These are phyloP conservation scores for Thymelicus lineola DNA, from an alignment of 2,888 invertebrate species.

Conservation along the genomic window DNA sequence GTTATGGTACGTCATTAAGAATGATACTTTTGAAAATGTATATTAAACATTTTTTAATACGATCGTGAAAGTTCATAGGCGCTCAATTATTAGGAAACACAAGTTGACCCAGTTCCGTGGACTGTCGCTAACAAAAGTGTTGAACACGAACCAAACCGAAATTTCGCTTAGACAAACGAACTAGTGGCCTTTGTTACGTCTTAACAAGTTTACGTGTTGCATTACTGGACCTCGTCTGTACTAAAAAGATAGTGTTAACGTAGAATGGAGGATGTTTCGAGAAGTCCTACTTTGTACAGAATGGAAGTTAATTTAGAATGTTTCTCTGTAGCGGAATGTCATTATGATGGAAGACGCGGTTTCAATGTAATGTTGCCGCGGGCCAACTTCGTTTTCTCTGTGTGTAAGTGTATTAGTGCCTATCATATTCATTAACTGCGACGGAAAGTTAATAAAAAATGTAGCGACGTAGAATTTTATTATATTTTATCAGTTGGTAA, in stretches of 20 bases:
- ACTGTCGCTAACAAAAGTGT: conserved; percentile 1
- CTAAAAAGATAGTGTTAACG: conserved; percentile 6
- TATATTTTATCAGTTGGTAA: too few species aligned
- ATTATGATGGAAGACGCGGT: conserved; percentile 10
- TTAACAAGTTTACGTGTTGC: conserved; percentile 12
- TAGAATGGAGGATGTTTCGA: conserved; percentile 1
- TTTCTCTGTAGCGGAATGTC: conserved; percentile 4
- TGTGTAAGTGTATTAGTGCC: neutral
- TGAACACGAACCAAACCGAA: conserved; percentile 4
- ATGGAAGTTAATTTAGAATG: conserved; percentile 20
- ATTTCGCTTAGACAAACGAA: conserved; percentile 7
- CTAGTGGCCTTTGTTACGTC: conserved; percentile 4
- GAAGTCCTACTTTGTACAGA: neutral
- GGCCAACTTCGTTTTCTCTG: conserved; percentile 5
- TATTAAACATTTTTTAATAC: neutral
- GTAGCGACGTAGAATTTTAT: too few species aligned
- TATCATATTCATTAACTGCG: neutral
- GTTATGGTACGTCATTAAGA: too few species aligned
- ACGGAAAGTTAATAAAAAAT: too few species aligned
- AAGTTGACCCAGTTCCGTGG: neutral
- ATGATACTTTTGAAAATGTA: too few species aligned
- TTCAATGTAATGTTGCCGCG: neutral
- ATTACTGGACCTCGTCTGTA: conserved; percentile 11
- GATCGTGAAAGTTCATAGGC: neutral
- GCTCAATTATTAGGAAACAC: neutral